Evolutionary conservation across 2,113 vertebrate genomes (phyloP).

Genomic region (Papio anubis): DNA sequence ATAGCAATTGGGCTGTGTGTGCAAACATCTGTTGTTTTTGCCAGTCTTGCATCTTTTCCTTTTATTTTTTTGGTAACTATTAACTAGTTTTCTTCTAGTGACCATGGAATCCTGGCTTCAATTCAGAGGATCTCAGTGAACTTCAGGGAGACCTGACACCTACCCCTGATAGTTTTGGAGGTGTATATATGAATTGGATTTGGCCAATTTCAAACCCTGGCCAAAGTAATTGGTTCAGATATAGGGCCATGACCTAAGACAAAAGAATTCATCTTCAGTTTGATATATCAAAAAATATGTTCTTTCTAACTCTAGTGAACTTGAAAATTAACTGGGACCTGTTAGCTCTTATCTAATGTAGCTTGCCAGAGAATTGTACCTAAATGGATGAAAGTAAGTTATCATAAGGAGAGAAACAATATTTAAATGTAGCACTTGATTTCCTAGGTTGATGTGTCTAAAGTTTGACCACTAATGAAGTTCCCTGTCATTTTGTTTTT

Average conservation of each 20-base stretch:
- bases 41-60: not conserved
- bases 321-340: not conserved
- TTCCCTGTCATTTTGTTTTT: not conserved
- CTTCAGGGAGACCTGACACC: not conserved
- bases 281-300: not conserved
- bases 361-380: not conserved
- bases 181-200: not conserved
- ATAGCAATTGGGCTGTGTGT: not conserved
- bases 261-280: not conserved
- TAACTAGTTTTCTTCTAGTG: not conserved
- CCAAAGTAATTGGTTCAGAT: not conserved
- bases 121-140: not conserved
- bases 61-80: not conserved
- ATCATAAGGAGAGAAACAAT: not conserved
- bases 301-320: not conserved
- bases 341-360: not conserved
- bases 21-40: not conserved
- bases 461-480: not conserved
- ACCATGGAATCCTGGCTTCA: not conserved
- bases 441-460: not conserved
- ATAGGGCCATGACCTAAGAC: not conserved
- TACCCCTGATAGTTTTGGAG: not conserved
- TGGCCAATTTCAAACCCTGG: not conserved
- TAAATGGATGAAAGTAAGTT: not conserved
- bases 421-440: not conserved